These are phyloP conservation scores for Drosophila tripunctata DNA, from an alignment of 2,888 invertebrate genomes.

Conservation along the genomic window DNA sequence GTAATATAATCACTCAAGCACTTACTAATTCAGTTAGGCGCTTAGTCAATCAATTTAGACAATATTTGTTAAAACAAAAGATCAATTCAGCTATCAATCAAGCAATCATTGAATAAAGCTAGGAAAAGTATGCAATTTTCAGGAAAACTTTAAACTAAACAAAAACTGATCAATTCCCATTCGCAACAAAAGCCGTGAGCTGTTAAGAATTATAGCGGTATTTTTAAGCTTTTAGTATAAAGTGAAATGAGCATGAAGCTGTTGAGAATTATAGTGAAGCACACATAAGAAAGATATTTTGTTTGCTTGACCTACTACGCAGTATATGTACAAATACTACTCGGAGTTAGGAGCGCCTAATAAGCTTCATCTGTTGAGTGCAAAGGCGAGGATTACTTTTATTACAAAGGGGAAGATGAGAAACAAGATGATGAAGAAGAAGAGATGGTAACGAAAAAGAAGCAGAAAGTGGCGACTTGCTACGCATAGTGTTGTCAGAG, in stretches of 20 bases:
- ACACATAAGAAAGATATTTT: conserved; percentile 1
- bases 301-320: conserved; percentile 7
- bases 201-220: neutral
- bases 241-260: neutral
- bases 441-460: neutral
- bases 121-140: too few species aligned
- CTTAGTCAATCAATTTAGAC: too few species aligned
- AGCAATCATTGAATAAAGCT: too few species aligned
- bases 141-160: too few species aligned
- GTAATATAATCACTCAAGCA: too few species aligned
- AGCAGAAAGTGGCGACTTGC: neutral
- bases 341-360: too few species aligned
- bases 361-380: conserved; percentile 30
- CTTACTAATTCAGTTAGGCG: too few species aligned
- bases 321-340: too few species aligned
- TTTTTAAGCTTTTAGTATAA: neutral
- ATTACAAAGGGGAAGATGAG: neutral
- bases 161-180: neutral
- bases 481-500: too few species aligned
- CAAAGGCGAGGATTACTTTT: conserved; percentile 23
- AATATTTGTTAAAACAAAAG: too few species aligned
- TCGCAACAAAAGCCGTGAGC: neutral
- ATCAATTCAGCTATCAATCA: neutral
- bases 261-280: conserved; percentile 11
- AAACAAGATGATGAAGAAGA: neutral